These are phyloP conservation scores for Luffia ferchaultella DNA, from an alignment of 2,888 invertebrate genomes.

Conservation along the genomic window DNA sequence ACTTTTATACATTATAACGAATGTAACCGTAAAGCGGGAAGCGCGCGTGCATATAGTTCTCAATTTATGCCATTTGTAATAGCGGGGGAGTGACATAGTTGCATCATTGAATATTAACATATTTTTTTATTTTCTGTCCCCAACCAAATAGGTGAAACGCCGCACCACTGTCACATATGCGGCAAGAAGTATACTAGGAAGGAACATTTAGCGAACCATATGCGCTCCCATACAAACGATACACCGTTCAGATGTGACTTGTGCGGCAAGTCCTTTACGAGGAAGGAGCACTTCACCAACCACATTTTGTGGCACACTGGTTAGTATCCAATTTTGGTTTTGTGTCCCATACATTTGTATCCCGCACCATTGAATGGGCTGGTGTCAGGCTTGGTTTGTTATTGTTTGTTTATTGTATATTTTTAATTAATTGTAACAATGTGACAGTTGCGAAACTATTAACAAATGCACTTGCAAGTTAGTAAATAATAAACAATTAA, in stretches of 20 bases:
- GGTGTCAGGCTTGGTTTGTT: slow-evolving; percentile 38
- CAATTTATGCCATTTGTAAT: too few relatives aligned
- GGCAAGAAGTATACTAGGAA: slow-evolving; percentile 90
- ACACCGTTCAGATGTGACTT: slow-evolving; percentile 88
- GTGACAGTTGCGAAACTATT: too few relatives aligned
- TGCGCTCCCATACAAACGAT: slow-evolving; percentile 88
- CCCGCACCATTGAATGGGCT: neutral
- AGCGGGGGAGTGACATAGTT: slow-evolving; percentile 37
- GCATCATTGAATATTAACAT: slow-evolving; percentile 63
- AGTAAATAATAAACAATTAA: too few relatives aligned
- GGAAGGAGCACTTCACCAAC: slow-evolving; percentile 91
- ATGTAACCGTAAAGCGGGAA: too few relatives aligned
- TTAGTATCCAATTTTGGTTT: slow-evolving; percentile 35
- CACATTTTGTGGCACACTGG: slow-evolving; percentile 90
- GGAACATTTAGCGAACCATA: slow-evolving; percentile 88
- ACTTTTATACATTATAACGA: too few relatives aligned
- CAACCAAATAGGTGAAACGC: slow-evolving; percentile 76
- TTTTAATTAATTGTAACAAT: too few relatives aligned
- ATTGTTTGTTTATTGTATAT: neutral
- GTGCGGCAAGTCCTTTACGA: slow-evolving; percentile 87
- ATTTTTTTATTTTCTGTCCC: slow-evolving; percentile 33
- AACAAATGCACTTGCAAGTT: too few relatives aligned
- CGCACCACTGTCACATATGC: slow-evolving; percentile 87
- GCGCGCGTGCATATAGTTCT: too few relatives aligned
- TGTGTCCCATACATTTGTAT: neutral